Evolutionary conservation across 2,888 invertebrate genomes (phyloP), one percentile per base, ranked within the genome.

Genomic region (Agrotis exclamationis): DNA sequence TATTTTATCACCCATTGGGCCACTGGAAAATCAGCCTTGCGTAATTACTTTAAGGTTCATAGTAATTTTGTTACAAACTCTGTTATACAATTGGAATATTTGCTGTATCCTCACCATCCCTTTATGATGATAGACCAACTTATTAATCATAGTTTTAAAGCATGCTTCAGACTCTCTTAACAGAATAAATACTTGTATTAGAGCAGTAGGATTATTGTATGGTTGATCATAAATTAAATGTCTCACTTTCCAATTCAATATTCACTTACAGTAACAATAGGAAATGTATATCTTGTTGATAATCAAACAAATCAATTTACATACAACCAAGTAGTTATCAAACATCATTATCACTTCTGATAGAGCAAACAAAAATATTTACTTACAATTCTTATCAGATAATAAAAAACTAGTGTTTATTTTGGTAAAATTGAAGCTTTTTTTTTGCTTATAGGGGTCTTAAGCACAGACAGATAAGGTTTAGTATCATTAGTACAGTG

Each of bases 291-390:
- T 20, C 18, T 11, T 69, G 3, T 18, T n/a, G 24, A 50, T 48
- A 20, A 63, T 63, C 60, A 62, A 60, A 48, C 65, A 62, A 44
- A 60, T 53, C 65, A 62, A 44, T 56, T 14, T 56, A 24, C n/a
- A 69, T 24, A 58, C 28, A 53, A 18, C n/a, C 24, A 58, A 63
- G 44, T 69, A 79, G 16, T 63, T 51, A 47, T 44, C 54, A 57
- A 79, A 45, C 45, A 63, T 57, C 48, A 74, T 62, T 64, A 76
- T 62, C 78, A 74, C 53, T 48, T 39, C 50, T 65, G 63, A 73
- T 74, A 74, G 53, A 50, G 58, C 39, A 65, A 74, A 80, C 60
- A 72, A 73, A 62, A 80, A 79, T 81, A 81, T 78, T 74, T 81
- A 82, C 65, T 54, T 39, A 39, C 14, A n/a, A 63, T 50, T 75